Evolutionary conservation across 2,113 vertebrate species (phyloP).

Genomic region (Pterocles orientalis): DNA sequence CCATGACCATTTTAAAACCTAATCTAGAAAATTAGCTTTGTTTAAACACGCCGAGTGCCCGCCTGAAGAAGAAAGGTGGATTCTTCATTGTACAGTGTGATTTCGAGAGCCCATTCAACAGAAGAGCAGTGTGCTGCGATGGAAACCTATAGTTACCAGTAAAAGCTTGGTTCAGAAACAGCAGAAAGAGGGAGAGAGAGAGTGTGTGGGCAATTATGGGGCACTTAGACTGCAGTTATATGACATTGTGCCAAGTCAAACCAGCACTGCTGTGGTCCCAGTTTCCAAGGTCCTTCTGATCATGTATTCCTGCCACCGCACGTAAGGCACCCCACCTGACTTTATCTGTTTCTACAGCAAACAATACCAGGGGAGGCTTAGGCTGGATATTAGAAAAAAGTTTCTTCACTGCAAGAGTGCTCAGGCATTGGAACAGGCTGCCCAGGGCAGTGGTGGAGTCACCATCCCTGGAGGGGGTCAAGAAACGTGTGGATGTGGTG

Average conservation of each 20-base stretch:
- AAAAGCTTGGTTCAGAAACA: not conserved
- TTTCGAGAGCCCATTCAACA: not conserved
- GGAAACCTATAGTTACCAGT: not conserved
- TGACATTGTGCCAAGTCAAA: not conserved
- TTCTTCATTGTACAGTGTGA: not conserved
- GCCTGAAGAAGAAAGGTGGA: not conserved
- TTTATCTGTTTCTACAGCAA: not conserved
- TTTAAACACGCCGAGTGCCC: not conserved
- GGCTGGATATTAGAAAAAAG: no score
- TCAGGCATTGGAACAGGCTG: no score
- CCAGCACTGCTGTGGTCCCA: not conserved
- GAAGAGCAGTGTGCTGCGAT: not conserved
- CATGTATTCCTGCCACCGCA: not conserved
- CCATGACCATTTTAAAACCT: not conserved
- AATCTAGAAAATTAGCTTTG: not conserved
- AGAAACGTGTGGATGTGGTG: no score
- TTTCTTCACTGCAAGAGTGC: no score
- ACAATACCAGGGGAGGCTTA: not conserved
- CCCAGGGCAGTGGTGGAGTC: no score
- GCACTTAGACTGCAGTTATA: not conserved
- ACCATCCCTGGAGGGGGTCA: no score
- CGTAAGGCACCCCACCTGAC: not conserved
- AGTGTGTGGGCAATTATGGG: rapidly evolving
- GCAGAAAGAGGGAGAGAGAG: not conserved
- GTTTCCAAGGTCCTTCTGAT: not conserved